A percentile compares a stretch with the other conserved stretches of the same genome.
Conservation (phyloP, 2,888 invertebrate genomes). For the Archips crataeganus region DNA sequence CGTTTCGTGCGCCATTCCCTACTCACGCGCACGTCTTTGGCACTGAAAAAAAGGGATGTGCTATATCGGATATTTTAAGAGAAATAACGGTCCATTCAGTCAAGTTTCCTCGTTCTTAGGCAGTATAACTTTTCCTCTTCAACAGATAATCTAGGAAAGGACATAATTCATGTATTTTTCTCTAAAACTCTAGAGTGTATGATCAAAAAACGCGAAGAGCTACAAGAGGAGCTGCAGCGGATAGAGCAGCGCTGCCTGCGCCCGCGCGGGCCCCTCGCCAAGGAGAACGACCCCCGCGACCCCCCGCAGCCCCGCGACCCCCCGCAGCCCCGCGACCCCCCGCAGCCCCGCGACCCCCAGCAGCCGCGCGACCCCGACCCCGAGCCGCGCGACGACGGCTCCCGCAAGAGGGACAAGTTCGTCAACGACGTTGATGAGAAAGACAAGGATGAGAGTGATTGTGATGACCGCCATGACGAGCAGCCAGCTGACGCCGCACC, state of each 20-base stretch:
- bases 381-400: conserved; percentile 31
- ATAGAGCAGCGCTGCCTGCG: conserved; percentile 86
- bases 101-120: neutral
- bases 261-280: conserved; percentile 61
- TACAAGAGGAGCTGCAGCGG: conserved; percentile 87
- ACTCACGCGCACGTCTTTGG: too few species aligned
- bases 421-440: conserved; percentile 70
- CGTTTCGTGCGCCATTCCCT: too few species aligned
- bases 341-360: too few species aligned
- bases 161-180: neutral
- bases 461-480: conserved; percentile 66
- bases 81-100: too few species aligned
- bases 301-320: neutral
- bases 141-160: neutral
- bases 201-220: conserved; percentile 86
- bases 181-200: conserved; percentile 83
- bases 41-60: too few species aligned
- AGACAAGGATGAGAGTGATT: conserved; percentile 77
- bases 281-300: conserved; percentile 66
- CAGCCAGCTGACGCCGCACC: conserved; percentile 11
- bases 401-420: conserved; percentile 73
- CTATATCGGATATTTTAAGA: too few species aligned
- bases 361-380: neutral
- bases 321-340: neutral
- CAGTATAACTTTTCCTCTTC: neutral